A percentile compares a stretch with the other conserved stretches of the same genome.
These are phyloP conservation scores for Centropus bengalensis DNA, from an alignment of 2,113 vertebrate species.

Conservation along the genomic window DNA sequence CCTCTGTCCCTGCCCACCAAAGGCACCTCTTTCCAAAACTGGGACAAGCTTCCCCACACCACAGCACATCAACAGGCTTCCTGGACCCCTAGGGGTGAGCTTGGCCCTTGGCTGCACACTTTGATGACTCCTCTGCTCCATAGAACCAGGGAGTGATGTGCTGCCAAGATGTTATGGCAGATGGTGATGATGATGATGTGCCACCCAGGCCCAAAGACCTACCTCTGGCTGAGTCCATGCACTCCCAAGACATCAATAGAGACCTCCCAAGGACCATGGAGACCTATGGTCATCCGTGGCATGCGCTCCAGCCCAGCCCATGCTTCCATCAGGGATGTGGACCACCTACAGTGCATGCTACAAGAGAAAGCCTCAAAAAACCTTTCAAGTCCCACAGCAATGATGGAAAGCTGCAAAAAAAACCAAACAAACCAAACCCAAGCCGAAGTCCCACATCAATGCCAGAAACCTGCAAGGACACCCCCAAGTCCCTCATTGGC, in stretches of 20 bases:
- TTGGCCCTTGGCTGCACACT: fast-evolving
- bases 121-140: fast-evolving
- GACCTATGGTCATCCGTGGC: fast-evolving
- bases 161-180: fast-evolving
- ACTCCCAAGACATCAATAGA: fast-evolving
- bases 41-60: neutral
- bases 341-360: neutral
- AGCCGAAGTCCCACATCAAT: neutral
- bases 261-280: neutral
- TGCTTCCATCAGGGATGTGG: fast-evolving
- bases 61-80: fast-evolving
- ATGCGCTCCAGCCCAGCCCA: fast-evolving
- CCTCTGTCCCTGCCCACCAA: neutral
- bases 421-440: neutral
- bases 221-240: neutral
- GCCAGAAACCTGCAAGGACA: neutral
- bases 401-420: neutral
- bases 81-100: fast-evolving
- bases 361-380: neutral
- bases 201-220: neutral
- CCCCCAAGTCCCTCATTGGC: neutral
- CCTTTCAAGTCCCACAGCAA: neutral
- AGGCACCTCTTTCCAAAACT: neutral
- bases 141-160: fast-evolving
- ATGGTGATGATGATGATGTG: fast-evolving